Evolutionary conservation across 2,113 vertebrate species (phyloP).

Genomic region (Typhlomys cinereus): DNA sequence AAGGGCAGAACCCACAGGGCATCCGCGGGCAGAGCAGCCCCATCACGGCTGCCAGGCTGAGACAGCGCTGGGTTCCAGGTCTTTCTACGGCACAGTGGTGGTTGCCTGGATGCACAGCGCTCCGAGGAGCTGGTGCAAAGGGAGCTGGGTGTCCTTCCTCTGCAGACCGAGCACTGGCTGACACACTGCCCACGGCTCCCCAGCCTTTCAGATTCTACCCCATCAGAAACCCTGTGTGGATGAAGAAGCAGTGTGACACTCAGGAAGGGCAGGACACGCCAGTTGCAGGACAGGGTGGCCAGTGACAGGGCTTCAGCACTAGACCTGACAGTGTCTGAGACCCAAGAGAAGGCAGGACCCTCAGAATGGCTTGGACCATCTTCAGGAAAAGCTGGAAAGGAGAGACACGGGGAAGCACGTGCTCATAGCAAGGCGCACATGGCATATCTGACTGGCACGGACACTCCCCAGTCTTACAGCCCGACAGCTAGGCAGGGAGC

Average conservation of each 20-base stretch:
- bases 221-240: neutral
- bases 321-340: neutral
- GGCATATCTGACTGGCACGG: no score
- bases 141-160: neutral
- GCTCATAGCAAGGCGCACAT: neutral
- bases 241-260: rapidly evolving
- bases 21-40: neutral
- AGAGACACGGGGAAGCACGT: neutral
- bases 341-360: neutral
- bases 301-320: neutral
- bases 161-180: neutral
- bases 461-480: neutral
- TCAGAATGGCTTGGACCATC: neutral
- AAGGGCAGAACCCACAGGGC: neutral
- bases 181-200: neutral
- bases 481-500: neutral
- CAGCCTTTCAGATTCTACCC: neutral
- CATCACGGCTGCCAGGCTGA: neutral
- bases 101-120: neutral
- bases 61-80: rapidly evolving
- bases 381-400: neutral
- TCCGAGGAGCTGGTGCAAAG: neutral
- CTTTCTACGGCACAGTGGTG: no score
- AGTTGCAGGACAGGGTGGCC: neutral
- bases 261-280: neutral